These are phyloP conservation scores for Hypena proboscidalis DNA, from an alignment of 2,888 invertebrate species.

Conservation along the genomic window DNA sequence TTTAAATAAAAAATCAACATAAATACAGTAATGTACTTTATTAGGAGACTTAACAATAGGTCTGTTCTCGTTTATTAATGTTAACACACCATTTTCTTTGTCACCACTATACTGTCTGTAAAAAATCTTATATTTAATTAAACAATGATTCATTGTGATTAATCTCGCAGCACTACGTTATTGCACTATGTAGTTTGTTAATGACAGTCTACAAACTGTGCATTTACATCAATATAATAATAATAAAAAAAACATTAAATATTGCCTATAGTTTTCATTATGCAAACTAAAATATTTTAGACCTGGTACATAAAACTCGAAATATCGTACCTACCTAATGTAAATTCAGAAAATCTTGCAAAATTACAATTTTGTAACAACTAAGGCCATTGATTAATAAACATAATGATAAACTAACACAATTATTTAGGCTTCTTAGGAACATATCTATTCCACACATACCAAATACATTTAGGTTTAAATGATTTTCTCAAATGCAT, in stretches of 20 bases:
- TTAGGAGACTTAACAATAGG: constrained; percentile 79
- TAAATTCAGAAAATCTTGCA: constrained; percentile 30
- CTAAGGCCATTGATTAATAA: constrained; percentile 22
- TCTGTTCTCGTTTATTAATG: constrained; percentile 67
- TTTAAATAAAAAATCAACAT: constrained; percentile 42
- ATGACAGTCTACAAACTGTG: constrained; percentile 48
- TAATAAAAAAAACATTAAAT: constrained; percentile 25
- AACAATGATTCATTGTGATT: constrained; percentile 45
- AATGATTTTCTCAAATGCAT: constrained; percentile 32
- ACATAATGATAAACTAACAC: constrained; percentile 16
- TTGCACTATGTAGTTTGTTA: constrained; percentile 41
- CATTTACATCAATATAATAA: constrained; percentile 32
- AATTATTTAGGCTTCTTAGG: constrained; percentile 40
- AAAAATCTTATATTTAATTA: constrained; percentile 63
- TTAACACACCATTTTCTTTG: constrained; percentile 72
- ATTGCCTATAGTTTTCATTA: constrained; percentile 17
- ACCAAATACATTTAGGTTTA: constrained; percentile 18
- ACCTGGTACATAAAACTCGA: constrained; percentile 29
- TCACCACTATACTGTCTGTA: constrained; percentile 73
- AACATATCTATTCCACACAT: constrained; percentile 31
- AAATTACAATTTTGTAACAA: constrained; percentile 29
- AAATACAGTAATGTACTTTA: constrained; percentile 81
- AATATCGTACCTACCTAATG: constrained; percentile 42
- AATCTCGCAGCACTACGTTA: constrained; percentile 48
- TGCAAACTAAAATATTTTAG: constrained; percentile 26